Percentiles rank a stretch among this genome's conserved stretches.
Conservation (phyloP, 2,888 invertebrate genomes). For the Heteromurus nitidus region DNA sequence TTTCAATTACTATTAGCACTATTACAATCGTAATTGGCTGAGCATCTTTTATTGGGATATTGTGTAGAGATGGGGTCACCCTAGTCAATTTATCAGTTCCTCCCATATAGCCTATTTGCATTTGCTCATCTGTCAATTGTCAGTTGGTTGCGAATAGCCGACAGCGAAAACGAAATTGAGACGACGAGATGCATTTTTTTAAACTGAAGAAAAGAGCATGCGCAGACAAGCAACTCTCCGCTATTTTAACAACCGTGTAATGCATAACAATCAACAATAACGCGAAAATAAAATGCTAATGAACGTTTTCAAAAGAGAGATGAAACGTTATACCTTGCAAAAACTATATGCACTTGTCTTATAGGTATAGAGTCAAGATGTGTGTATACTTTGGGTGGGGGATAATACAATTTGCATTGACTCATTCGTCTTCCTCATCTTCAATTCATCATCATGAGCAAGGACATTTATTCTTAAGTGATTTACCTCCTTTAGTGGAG, state of each 20-base stretch:
- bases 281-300: slow-evolving; percentile 33
- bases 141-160: neutral
- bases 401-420: neutral
- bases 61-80: slow-evolving; percentile 11
- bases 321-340: neutral
- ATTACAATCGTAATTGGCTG: no score
- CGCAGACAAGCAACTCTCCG: slow-evolving; percentile 9
- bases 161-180: neutral
- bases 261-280: slow-evolving; percentile 29
- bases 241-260: slow-evolving; percentile 25
- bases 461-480: neutral
- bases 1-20: no score
- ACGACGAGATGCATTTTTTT: neutral
- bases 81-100: slow-evolving; percentile 27
- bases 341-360: neutral
- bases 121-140: neutral
- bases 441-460: slow-evolving; percentile 31
- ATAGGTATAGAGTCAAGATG: no score
- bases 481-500: slow-evolving; percentile 6
- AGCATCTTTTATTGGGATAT: no score
- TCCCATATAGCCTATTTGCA: slow-evolving; percentile 6
- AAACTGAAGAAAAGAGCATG: neutral
- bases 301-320: slow-evolving; percentile 14
- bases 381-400: no score
- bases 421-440: slow-evolving; percentile 7